Base-by-base conservation (phyloP, 2,113 vertebrate species). In the Myrmecophaga tridactyla region DNA sequence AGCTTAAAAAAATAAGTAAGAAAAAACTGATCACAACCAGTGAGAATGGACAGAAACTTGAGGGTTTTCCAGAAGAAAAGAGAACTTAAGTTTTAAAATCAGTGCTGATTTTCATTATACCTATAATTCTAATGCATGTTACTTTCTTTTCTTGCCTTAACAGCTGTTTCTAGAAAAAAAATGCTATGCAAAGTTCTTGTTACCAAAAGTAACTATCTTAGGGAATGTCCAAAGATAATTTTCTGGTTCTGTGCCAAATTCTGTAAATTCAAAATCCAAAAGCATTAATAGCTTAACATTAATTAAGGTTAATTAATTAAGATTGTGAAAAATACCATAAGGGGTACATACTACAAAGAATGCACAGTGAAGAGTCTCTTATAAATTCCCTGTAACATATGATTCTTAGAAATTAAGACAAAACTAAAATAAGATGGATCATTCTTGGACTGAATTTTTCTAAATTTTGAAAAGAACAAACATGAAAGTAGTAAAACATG, bases 401-500 rank as follows among this genome's bases (percentile, higher is more conserved):
- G 31, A 20, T 75, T 75, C 58, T 39, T 81, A 31, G 63, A 77
- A 93, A 73, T 67, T 29, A 60, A 78, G 41, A 25, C 2, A 75
- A 82, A 95, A 86, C 46, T 89, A 89, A 94, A 89, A 78, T n/a
- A 65, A 36, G 15, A 86, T 36, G 15, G 25, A 73, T 82, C 83
- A 21, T 82, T 29, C n/a, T 84, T 65, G 4, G 10, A 76, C 17
- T 62, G 21, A 62, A 41, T 62, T 94, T 75, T 67, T 7, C 25
- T 63, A 51, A 84, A 48, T 70, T 94, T 89, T 53, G 29, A 2
- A 76, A 27, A 31, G 7, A 81, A 6, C 41, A 89, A 85, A 75
- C 0, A 1, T 58, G 72, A 94, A 81, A 63, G 80, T 58, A 69
- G 46, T 25, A 58, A 94, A 75, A 87, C 15, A 39, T 20, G 2